Base-by-base conservation (phyloP, 2,888 invertebrate genomes). In the Eupeodes latifasciatus region DNA sequence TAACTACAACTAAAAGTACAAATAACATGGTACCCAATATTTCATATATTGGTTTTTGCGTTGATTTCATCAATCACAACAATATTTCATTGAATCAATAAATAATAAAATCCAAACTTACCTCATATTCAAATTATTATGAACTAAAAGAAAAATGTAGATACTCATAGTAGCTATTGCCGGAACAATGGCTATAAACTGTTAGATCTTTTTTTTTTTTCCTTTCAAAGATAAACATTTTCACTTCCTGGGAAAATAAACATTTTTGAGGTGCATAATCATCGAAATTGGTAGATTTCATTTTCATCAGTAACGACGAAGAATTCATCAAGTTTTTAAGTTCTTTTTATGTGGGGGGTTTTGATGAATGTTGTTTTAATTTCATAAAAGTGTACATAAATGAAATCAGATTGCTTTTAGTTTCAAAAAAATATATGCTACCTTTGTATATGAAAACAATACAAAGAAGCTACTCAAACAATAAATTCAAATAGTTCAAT, bases 61-160 rank as follows among this genome's bases (percentile, higher is more conserved):
- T 74, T 55, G 79, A 74, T 69, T 75, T 34, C 59, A 75, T 75
- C 69, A 79, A 80, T 79, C 84, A 84, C 71, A 72, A 77, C 59
- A 72, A 76, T 27, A 27, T 57, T 49, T 27, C 64, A 71, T 36
- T 10, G 47, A 76, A 14, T 82, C 64, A 66, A 77, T 61, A 77
- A 81, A 72, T 81, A 57, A 49, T 64, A 14, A 64, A 69, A 55
- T 6, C 14, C 7, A 40, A 27, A 44, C 9, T 49, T 67, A 67
- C 34, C 67, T 67, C 51, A 64, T 19, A 72, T 66, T 71, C 57
- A 40, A n/a, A 55, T 27, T 27, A 66, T 78, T 78, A 51, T 79
- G 47, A 66, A 11, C 11, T 2, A 27, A 27, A 27, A 27, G 3
- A 27, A 27, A 27, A 27, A 27, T 27, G 27, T 27, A 27, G 2